Evolutionary conservation across 2,888 invertebrate genomes (phyloP).

Genomic region (Drosophila paracracens): DNA sequence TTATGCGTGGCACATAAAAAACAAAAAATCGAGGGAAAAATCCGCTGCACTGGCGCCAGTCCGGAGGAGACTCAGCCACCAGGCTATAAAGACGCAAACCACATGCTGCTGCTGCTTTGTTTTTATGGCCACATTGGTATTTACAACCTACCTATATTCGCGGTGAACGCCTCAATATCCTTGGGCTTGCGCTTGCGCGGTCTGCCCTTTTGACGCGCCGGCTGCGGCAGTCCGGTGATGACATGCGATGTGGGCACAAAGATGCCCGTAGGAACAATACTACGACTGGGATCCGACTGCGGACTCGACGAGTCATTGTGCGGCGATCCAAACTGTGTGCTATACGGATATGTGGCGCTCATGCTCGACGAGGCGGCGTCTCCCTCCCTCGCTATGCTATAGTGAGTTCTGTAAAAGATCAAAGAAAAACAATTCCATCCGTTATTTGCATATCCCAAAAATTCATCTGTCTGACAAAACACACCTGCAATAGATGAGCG

Average conservation of each 20-base stretch:
- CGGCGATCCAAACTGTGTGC: conserved; percentile 85
- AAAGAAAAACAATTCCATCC: background rate
- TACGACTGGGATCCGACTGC: conserved; percentile 84
- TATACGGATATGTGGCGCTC: conserved; percentile 86
- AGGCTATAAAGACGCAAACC: conserved; percentile 46
- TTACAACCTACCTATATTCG: conserved; percentile 90
- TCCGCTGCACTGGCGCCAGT: conserved; percentile 49
- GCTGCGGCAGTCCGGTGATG: conserved; percentile 87
- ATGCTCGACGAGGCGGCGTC: conserved; percentile 83
- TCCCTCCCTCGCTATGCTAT: conserved; percentile 83
- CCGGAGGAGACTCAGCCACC: conserved; percentile 7
- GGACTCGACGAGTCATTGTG: conserved; percentile 85
- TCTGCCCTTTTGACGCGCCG: conserved; percentile 95
- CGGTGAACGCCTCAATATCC: conserved; percentile 94
- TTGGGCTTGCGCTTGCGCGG: conserved; percentile 97
- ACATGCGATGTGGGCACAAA: conserved; percentile 86
- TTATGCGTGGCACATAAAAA: conserved; percentile 32
- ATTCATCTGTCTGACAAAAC: background rate
- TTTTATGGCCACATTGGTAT: conserved; percentile 57
- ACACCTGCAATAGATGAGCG: conserved; percentile 93
- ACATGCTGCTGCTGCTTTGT: conserved; percentile 11
- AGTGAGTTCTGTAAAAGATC: conserved; percentile 81
- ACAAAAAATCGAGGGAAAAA: background rate
- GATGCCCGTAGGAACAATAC: conserved; percentile 85
- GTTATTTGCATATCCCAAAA: background rate